These are phyloP conservation scores for Microctenopoma lineatum DNA, from an alignment of 2,797 vertebrate genomes.

Conservation along the genomic window DNA sequence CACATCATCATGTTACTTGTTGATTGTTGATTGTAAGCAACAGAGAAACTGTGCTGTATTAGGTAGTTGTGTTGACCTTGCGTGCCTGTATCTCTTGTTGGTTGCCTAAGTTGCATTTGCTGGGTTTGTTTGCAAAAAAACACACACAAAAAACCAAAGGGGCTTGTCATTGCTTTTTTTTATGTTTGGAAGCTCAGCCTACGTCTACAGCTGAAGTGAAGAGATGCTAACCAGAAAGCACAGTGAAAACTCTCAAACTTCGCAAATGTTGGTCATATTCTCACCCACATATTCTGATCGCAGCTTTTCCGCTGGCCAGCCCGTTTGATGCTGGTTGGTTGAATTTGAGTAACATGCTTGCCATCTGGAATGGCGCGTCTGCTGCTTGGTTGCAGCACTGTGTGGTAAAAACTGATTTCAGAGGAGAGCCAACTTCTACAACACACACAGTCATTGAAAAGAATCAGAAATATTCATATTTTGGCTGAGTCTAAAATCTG, in stretches of 20 bases:
- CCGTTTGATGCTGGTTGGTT: constrained; percentile 33
- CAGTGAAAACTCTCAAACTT: constrained; percentile 18
- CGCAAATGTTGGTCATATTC: constrained; percentile 9
- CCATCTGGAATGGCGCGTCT: constrained; percentile 60
- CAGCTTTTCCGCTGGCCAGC: constrained; percentile 26
- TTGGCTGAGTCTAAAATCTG: constrained; percentile 11
- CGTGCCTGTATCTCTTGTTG: constrained; percentile 43
- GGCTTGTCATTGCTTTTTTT: constrained; percentile 9
- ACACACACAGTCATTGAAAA: constrained; percentile 7
- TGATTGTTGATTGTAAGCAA: constrained; percentile 33
- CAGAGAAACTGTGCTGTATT: constrained; percentile 46
- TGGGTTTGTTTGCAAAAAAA: constrained; percentile 23
- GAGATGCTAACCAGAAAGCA: constrained; percentile 29
- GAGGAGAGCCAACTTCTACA: constrained; percentile 3
- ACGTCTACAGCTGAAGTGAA: constrained; percentile 9
- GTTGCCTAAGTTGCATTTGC: constrained; percentile 37
- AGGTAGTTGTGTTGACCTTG: constrained; percentile 49
- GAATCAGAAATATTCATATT: constrained; percentile 16
- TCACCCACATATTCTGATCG: constrained; percentile 41
- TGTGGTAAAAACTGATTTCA: constrained; percentile 35
- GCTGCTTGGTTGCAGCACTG: constrained; percentile 53
- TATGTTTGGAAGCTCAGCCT: background rate
- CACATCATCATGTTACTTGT: constrained; percentile 38
- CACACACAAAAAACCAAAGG: background rate
- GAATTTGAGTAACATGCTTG: constrained; percentile 37